Conservation (phyloP, 2,797 vertebrate genomes). For the Typhlichthys subterraneus region DNA sequence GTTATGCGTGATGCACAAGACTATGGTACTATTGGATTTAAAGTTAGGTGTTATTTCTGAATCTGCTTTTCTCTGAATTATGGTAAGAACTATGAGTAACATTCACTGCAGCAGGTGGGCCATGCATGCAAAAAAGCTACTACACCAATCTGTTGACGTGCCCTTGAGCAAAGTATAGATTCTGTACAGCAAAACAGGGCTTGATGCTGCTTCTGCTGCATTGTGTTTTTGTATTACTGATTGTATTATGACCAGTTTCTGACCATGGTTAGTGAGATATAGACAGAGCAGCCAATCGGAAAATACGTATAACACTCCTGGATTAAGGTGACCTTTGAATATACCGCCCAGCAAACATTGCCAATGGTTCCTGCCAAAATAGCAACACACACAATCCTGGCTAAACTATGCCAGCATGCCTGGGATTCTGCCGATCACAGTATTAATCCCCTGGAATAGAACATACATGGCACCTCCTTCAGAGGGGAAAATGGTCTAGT, state of each 20-base stretch:
- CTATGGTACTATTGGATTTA: too few species aligned
- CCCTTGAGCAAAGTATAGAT: not conserved
- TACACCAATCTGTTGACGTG: not conserved
- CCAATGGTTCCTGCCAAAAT: slow-evolving; percentile 70
- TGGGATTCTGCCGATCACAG: slow-evolving; percentile 51
- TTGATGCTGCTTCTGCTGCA: too few species aligned
- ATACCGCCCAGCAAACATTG: slow-evolving; percentile 55
- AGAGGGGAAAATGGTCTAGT: slow-evolving; percentile 32
- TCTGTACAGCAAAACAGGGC: not conserved
- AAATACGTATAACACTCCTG: slow-evolving; percentile 11
- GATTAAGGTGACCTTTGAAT: slow-evolving; percentile 39
- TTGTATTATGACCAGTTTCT: too few species aligned
- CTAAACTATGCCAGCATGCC: slow-evolving; percentile 52
- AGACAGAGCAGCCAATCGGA: too few species aligned
- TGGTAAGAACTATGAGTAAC: not conserved
- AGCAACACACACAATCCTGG: slow-evolving; percentile 22
- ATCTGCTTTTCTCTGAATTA: not conserved
- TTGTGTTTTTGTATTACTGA: too few species aligned
- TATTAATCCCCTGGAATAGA: slow-evolving; percentile 57
- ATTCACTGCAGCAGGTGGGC: not conserved
- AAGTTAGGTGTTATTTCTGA: too few species aligned
- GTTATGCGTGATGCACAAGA: too few species aligned
- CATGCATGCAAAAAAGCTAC: not conserved
- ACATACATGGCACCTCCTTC: slow-evolving; percentile 53
- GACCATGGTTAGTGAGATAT: too few species aligned